Percentiles rank a stretch among this genome's conserved stretches.
Evolutionary conservation across 2,113 vertebrate species (phyloP).

Genomic region (Solea senegalensis): DNA sequence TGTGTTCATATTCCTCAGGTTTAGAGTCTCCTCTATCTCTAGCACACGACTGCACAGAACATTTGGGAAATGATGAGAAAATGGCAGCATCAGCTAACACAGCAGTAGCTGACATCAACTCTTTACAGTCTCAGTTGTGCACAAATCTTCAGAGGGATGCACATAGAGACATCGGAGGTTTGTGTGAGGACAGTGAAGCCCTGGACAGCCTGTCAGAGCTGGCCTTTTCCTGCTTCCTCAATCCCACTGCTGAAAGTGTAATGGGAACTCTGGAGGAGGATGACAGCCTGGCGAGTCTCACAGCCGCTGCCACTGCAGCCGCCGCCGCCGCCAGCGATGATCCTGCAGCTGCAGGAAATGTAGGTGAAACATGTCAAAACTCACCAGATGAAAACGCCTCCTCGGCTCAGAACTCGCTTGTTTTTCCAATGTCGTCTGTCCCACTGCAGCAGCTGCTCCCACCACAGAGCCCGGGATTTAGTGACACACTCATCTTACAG

Average conservation of each 20-base stretch:
- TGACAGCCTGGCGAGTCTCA: slow-evolving; percentile 63
- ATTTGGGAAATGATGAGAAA: slow-evolving; percentile 41
- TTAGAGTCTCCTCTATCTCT: slow-evolving; percentile 82
- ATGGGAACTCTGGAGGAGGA: slow-evolving; percentile 60
- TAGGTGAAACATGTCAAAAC: slow-evolving; percentile 72
- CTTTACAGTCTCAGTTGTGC: slow-evolving; percentile 53
- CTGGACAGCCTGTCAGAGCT: slow-evolving; percentile 71
- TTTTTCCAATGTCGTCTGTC: slow-evolving; percentile 61
- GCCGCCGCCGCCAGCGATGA: slow-evolving; percentile 86
- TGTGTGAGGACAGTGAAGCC: slow-evolving; percentile 52
- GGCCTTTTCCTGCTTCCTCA: slow-evolving; percentile 76
- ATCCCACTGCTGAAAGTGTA: slow-evolving; percentile 56
- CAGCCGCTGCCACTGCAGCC: slow-evolving; percentile 67
- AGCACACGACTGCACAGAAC: slow-evolving; percentile 80
- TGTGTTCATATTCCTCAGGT: slow-evolving; percentile 87
- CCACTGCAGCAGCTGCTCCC: slow-evolving; percentile 75
- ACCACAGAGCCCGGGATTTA: slow-evolving; percentile 83
- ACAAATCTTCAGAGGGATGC: slow-evolving; percentile 33
- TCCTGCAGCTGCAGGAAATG: slow-evolving; percentile 74
- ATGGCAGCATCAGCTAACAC: background rate
- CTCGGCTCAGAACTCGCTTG: slow-evolving; percentile 72
- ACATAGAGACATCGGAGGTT: slow-evolving; percentile 22
- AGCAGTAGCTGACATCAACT: background rate
- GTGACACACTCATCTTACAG: slow-evolving; percentile 89
- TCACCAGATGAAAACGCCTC: slow-evolving; percentile 72